Percentiles rank a stretch among this genome's conserved stretches.
Conservation (phyloP, 2,888 invertebrate genomes). For the Hyles lineata region DNA sequence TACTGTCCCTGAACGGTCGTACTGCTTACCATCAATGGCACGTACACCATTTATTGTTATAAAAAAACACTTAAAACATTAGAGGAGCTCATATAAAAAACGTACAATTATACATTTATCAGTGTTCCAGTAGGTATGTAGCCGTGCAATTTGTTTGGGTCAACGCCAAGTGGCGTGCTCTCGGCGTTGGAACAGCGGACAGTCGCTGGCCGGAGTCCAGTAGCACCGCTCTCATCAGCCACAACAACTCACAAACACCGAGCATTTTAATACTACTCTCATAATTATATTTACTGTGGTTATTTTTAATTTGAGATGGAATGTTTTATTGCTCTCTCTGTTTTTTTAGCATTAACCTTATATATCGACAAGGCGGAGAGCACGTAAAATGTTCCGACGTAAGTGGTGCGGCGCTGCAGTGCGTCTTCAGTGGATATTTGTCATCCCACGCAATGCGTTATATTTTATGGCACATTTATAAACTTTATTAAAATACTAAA, state of each 20-base stretch:
- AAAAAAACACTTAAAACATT: no score
- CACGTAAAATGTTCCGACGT: no score
- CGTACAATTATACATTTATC: constrained; percentile 2
- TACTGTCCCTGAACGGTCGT: no score
- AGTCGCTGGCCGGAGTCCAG: constrained; percentile 15
- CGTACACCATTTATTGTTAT: no score
- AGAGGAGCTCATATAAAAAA: neutral
- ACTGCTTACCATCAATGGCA: no score
- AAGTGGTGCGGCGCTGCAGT: no score
- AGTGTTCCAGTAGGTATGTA: constrained; percentile 6
- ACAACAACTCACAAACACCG: neutral
- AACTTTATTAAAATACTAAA: neutral
- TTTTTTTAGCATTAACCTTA: neutral
- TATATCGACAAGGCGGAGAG: no score
- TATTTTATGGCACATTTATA: neutral
- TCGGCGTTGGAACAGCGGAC: constrained; percentile 10
- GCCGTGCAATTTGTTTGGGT: constrained; percentile 7
- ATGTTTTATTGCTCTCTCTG: neutral
- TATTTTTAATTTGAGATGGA: neutral
- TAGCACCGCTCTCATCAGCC: neutral
- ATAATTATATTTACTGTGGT: neutral
- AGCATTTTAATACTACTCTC: neutral
- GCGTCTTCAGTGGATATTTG: no score
- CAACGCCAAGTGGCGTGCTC: constrained; percentile 15
- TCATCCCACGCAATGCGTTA: no score